Evolutionary conservation across 2,113 vertebrate species (phyloP).

Genomic region (Barnardius zonarius): DNA sequence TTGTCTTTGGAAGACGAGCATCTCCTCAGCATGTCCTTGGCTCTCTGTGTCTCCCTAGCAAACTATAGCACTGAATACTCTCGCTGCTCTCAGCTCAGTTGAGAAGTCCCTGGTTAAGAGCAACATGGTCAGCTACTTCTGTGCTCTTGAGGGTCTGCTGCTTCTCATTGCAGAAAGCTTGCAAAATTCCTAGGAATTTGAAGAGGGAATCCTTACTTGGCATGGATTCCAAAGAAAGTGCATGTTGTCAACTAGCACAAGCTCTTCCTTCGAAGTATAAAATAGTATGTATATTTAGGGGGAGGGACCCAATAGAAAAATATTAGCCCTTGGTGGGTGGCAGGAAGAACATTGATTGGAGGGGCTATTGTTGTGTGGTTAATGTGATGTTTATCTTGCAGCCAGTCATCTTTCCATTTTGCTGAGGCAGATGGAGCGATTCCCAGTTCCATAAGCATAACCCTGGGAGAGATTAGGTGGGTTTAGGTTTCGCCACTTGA

Average conservation of each 20-base stretch:
- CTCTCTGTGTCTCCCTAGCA: not conserved
- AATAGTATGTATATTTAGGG: not conserved
- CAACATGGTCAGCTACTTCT: not conserved
- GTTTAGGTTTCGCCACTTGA: conserved; percentile 43
- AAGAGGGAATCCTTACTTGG: not conserved
- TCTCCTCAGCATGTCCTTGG: not conserved
- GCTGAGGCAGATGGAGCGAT: conserved; percentile 54
- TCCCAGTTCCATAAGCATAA: conserved; percentile 50
- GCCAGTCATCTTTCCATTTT: conserved; percentile 34
- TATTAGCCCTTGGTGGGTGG: conserved; percentile 9
- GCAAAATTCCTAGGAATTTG: not conserved
- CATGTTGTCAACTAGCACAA: not conserved
- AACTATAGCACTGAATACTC: not conserved
- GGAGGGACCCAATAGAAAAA: not conserved
- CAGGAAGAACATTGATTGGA: not conserved
- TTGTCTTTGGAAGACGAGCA: not conserved
- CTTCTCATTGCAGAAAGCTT: not conserved
- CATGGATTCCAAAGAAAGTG: not conserved
- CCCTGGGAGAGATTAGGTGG: conserved; percentile 38
- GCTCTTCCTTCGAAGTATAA: not conserved
- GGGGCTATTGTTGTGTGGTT: conserved; percentile 27
- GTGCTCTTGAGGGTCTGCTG: not conserved
- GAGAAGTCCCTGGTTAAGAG: not conserved
- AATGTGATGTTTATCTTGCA: conserved; percentile 43
- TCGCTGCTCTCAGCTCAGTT: not conserved